Evolutionary conservation across 37 sponge, comb jelly and placozoan species (phyloP), one percentile per base, ranked within the genome.

Genomic region (Ephydatia muelleri): DNA sequence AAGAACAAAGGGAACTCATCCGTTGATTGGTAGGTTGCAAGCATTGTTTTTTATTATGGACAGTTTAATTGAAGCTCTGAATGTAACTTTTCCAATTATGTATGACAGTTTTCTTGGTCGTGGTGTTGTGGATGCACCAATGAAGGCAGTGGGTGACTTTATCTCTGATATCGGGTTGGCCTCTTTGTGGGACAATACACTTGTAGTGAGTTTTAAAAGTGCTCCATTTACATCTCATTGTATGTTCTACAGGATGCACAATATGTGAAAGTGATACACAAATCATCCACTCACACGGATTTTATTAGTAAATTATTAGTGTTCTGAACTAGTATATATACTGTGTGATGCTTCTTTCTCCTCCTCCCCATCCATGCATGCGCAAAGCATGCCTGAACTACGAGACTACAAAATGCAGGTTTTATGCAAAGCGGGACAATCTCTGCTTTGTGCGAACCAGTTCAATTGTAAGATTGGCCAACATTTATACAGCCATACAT

Each of bases 41-140:
- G n/a, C 8, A 8, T 43, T 43, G 19, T 57, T 57, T 14, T 14
- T 14, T 1, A 57, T 21, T 57, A 14, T 57, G n/a, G n/a, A n/a
- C n/a, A n/a, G n/a, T n/a, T n/a, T n/a, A n/a, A n/a, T n/a, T n/a
- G n/a, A n/a, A n/a, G n/a, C n/a, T n/a, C n/a, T n/a, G n/a, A n/a
- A n/a, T n/a, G n/a, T n/a, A n/a, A n/a, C n/a, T n/a, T n/a, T n/a
- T n/a, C n/a, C n/a, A n/a, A n/a, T 6, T 65, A 38, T 0, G 19
- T 29, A 36, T 49, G 38, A 19, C 36, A 84, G 85, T 77, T 84
- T 75, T 32, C 76, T 84, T 77, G 85, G 85, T 3, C 78, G 85
- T n/a, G 47, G 66, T 68, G 75, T 84, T 28, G 38, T 84, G 67
- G 77, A 84, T 33, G 69, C 65, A 38, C 77, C 85, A 36, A 76